phyloP scores from a whole-genome alignment of 2,888 invertebrate genomes.

The Auanema freiburgensis region DNA sequence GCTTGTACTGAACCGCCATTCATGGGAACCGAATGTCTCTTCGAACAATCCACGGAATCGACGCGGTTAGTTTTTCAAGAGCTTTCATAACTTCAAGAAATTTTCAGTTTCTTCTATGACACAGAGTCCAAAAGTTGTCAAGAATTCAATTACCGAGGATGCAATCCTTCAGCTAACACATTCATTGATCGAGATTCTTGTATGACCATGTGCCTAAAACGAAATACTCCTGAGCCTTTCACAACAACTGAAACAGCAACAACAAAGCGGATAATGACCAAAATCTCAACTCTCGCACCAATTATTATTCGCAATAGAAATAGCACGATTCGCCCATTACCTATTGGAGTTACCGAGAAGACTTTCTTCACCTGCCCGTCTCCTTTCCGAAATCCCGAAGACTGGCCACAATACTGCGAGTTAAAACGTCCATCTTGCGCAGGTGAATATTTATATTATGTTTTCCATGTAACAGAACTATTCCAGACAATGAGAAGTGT shows the following conservation, averaged over 20 bases:
- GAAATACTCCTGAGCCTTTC: neutral
- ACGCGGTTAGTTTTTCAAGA: neutral
- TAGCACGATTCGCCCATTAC: neutral
- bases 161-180: constrained; percentile 38
- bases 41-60: constrained; percentile 1
- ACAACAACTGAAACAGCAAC: neutral
- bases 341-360: neutral
- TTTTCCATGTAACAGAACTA: neutral
- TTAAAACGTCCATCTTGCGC: constrained; percentile 38
- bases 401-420: constrained; percentile 47
- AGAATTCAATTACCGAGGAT: constrained; percentile 29
- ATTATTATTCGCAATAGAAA: neutral
- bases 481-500: constrained; percentile 25
- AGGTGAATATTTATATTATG: constrained; percentile 15
- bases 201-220: constrained; percentile 28
- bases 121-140: constrained; percentile 31
- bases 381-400: constrained; percentile 42
- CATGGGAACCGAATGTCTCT: constrained; percentile 21
- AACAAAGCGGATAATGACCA: too few species aligned
- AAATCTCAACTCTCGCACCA: neutral
- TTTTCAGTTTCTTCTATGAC: constrained; percentile 39
- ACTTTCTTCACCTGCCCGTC: constrained; percentile 31
- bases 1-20: constrained; percentile 24
- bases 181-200: constrained; percentile 33
- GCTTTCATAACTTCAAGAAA: neutral